Evolutionary conservation across 2,888 invertebrate species (phyloP).

Genomic region (Lacanobia oleracea): DNA sequence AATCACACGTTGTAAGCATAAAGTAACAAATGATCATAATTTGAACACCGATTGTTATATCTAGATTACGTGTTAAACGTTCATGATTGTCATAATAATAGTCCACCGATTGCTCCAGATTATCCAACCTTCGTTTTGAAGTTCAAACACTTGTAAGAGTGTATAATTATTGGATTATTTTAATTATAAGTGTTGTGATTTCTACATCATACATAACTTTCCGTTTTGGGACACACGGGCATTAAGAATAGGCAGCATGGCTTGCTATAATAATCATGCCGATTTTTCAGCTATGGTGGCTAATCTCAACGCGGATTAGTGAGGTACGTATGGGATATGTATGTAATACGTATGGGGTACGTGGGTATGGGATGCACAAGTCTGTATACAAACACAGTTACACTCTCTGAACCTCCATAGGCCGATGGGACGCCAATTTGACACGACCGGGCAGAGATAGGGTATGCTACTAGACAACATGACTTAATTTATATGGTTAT

Average conservation of each 20-base stretch:
- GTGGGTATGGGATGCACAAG: too few species aligned
- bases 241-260: background rate
- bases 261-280: too few species aligned
- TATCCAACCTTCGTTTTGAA: constrained; percentile 58
- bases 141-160: constrained; percentile 66
- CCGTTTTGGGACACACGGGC: constrained; percentile 30
- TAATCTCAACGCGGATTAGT: background rate
- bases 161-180: constrained; percentile 61
- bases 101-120: constrained; percentile 35
- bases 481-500: too few species aligned
- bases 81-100: constrained; percentile 45
- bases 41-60: constrained; percentile 47
- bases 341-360: too few species aligned
- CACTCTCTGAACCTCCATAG: too few species aligned
- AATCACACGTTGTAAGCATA: constrained; percentile 20
- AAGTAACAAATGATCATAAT: constrained; percentile 40
- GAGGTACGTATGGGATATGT: too few species aligned
- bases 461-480: too few species aligned
- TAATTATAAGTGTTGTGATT: constrained; percentile 57
- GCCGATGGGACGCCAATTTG: too few species aligned
- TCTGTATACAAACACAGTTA: too few species aligned
- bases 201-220: constrained; percentile 49
- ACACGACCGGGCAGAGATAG: too few species aligned
- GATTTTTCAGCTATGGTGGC: too few species aligned
- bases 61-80: constrained; percentile 40